These are phyloP conservation scores for Haemorhous mexicanus DNA, from an alignment of 2,113 vertebrate species.

Conservation along the genomic window DNA sequence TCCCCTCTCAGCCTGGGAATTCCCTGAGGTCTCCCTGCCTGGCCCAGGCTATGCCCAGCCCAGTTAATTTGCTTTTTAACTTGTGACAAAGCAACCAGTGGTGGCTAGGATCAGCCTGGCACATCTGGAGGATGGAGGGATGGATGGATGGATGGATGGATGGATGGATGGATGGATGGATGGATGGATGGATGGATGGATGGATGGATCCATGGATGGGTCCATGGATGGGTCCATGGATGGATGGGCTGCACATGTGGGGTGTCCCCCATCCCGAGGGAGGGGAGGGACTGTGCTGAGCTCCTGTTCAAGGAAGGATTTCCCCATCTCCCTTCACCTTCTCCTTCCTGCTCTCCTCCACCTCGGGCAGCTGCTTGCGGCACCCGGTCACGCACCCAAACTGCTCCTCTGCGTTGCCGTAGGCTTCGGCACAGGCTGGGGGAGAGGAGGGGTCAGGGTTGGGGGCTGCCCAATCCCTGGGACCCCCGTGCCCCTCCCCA, in stretches of 20 bases:
- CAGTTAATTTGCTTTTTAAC: not conserved
- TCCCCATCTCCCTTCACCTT: conserved; percentile 74
- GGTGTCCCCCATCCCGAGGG: not conserved
- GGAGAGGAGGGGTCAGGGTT: not conserved
- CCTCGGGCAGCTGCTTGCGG: conserved; percentile 82
- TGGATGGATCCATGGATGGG: not conserved
- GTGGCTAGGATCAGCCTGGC: not conserved
- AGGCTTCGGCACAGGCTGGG: conserved; percentile 91
- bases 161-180: not conserved
- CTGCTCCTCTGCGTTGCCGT: conserved; percentile 83
- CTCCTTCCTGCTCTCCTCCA: conserved; percentile 82
- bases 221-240: not conserved
- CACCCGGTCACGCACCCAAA: conserved; percentile 88
- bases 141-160: not conserved
- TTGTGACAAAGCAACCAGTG: accelerated
- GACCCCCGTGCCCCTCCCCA: not conserved
- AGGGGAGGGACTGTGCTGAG: not conserved
- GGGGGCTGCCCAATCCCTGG: not conserved
- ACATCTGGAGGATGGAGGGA: not conserved
- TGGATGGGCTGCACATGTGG: accelerated
- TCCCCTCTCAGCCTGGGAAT: not conserved
- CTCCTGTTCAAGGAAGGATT: accelerated
- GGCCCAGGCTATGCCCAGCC: not conserved
- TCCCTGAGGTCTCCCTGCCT: not conserved
- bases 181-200: not conserved